Evolutionary conservation across 1,140 invertebrate species (phyloP), one percentile per base, ranked within the genome.

Genomic region (Drosophila obscura): DNA sequence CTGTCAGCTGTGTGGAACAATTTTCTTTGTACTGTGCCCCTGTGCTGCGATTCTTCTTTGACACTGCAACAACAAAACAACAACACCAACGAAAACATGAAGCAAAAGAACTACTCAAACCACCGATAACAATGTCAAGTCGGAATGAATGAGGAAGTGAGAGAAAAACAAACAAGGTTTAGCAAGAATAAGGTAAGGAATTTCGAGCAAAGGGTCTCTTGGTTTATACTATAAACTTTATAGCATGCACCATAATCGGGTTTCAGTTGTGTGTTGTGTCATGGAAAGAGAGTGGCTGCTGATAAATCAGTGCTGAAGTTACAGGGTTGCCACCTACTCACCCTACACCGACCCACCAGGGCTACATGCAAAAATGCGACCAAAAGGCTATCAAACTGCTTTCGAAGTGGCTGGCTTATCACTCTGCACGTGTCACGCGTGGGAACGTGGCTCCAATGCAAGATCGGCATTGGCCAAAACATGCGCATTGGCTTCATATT

Each of bases 1-100:
- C 82, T 82, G 81, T 75, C 81, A 85, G 82, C 82, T 85, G 81
- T 82, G 78, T 68, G 59, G 74, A 75, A 65, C 69, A 72, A 49
- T 82, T 84, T 80, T 77, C 81, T 84, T 87, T 81, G 82, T 39
- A 39, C 35, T 39, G 35, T 39, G 11, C 35, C 35, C 35, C 11
- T 39, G 35, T 87, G 82, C 48, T 61, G 59, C 50, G 62, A 58
- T 87, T 77, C 73, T 87, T 77, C 73, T 58, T 63, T 65, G 11
- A 13, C 35, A 52, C 49, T 74, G 61, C 26, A 63, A 46, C 53
- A 72, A 53, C 22, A 68, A 48, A 28, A 6, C 52, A 28, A 49
- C 26, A 19, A 39, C 9, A 48, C n/a, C 28, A 45, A 48, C 7
- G 61, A 53, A 31, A 50, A 50, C 19, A 41, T 16, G 11, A 39